These are phyloP conservation scores for Anaspis maculata DNA, from an alignment of 2,888 invertebrate species.

Conservation along the genomic window DNA sequence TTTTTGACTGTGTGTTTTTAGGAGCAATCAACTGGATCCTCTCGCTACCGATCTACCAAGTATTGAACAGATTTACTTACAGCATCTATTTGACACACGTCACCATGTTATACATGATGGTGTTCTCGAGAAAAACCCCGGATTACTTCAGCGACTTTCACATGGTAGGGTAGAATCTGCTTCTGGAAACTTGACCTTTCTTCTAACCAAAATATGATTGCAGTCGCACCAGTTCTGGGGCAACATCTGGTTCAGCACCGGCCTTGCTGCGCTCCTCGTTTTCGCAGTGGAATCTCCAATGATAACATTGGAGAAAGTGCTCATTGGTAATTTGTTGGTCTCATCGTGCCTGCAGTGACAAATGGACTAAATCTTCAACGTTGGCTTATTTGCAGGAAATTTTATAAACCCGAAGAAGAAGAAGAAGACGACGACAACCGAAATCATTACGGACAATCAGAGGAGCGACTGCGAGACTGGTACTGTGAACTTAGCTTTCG, in stretches of 20 bases:
- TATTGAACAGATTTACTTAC: slow-evolving; percentile 44
- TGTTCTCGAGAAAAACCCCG: slow-evolving; percentile 18
- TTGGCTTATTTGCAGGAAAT: slow-evolving; percentile 2
- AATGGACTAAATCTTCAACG: background rate
- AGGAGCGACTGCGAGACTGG: too few species aligned
- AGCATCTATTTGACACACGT: slow-evolving; percentile 45
- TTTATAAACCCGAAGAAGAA: background rate
- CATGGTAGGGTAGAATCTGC: slow-evolving; percentile 18
- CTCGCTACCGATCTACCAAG: slow-evolving; percentile 41
- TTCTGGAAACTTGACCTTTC: slow-evolving; percentile 32
- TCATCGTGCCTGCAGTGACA: background rate
- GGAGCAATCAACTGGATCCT: slow-evolving; percentile 47
- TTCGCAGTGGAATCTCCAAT: slow-evolving; percentile 42
- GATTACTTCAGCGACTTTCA: slow-evolving; percentile 23
- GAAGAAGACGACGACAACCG: background rate
- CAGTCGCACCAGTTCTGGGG: slow-evolving; percentile 42
- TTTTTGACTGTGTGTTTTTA: slow-evolving; percentile 29
- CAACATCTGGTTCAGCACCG: slow-evolving; percentile 37
- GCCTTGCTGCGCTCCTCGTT: slow-evolving; percentile 36
- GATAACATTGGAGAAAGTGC: slow-evolving; percentile 38
- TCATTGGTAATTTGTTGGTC: slow-evolving; percentile 7
- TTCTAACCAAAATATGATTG: too few species aligned
- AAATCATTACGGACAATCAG: too few species aligned
- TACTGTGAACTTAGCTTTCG: too few species aligned
- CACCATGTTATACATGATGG: slow-evolving; percentile 25